These are phyloP conservation scores for Hermetia illucens DNA, from an alignment of 1,140 invertebrate genomes.

Conservation along the genomic window DNA sequence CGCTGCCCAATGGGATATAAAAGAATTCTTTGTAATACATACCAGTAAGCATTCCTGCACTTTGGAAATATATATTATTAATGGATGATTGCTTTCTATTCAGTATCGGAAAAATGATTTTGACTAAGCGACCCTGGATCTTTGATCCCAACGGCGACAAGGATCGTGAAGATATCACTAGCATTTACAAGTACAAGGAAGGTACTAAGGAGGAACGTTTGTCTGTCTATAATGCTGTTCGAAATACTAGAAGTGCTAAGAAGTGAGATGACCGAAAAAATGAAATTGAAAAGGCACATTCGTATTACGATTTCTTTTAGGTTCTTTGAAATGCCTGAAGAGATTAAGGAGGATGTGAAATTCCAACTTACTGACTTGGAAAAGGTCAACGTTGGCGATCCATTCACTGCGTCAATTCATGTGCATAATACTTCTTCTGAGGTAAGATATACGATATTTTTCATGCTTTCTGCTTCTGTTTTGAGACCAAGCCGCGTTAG, in stretches of 20 bases:
- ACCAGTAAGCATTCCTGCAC: conserved; percentile 45
- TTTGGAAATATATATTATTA: conserved; percentile 3
- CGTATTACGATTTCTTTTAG: conserved; percentile 15
- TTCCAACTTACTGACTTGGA: conserved; percentile 56
- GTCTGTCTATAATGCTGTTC: conserved; percentile 43
- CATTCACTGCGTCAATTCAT: conserved; percentile 8
- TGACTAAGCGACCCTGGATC: conserved; percentile 59
- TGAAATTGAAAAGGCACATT: neutral
- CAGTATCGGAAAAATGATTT: conserved; percentile 58
- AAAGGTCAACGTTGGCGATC: conserved; percentile 48
- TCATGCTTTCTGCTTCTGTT: no score
- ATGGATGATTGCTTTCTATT: conserved; percentile 7
- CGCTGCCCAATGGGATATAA: conserved; percentile 40
- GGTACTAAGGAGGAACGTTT: conserved; percentile 50
- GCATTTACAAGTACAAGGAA: conserved; percentile 58
- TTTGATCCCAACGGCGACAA: conserved; percentile 52
- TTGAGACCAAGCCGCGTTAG: no score
- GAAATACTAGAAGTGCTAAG: neutral
- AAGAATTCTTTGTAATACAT: conserved; percentile 51
- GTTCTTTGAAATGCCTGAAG: conserved; percentile 43
- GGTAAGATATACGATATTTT: no score
- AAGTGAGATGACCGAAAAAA: neutral
- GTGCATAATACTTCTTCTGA: neutral
- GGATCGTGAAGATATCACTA: conserved; percentile 55
- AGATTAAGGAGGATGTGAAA: conserved; percentile 42